Evolutionary conservation across 2,888 invertebrate genomes (phyloP).

Genomic region (Philopedon plagiatum): DNA sequence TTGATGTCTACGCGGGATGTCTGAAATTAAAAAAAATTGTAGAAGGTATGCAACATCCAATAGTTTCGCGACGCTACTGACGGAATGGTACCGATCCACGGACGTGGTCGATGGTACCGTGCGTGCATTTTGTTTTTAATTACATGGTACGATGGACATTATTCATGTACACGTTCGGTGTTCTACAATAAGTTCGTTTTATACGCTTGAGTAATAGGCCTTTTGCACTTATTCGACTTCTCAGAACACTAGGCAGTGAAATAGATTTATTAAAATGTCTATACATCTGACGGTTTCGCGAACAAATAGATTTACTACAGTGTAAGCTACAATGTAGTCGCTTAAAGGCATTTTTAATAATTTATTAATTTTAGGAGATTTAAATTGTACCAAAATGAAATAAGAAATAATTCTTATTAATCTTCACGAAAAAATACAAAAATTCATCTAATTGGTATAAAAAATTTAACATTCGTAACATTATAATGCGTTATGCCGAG

Average conservation of each 20-base stretch:
- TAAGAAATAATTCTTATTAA: too few species aligned
- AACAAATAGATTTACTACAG: constrained; percentile 41
- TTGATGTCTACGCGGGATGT: too few species aligned
- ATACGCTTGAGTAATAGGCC: constrained; percentile 50
- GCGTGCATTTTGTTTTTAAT: constrained; percentile 68
- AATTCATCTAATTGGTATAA: too few species aligned
- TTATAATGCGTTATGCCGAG: too few species aligned
- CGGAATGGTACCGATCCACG: constrained; percentile 47
- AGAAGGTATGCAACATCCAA: too few species aligned
- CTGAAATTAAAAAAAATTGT: too few species aligned
- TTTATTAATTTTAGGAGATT: background rate
- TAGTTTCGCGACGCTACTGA: constrained; percentile 26
- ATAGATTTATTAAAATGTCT: constrained; percentile 49
- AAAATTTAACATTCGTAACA: too few species aligned
- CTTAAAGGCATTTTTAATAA: too few species aligned
- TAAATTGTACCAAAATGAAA: too few species aligned
- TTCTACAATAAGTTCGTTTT: constrained; percentile 66
- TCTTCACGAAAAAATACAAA: too few species aligned
- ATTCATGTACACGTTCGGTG: constrained; percentile 67
- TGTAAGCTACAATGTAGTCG: constrained; percentile 37
- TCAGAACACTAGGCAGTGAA: constrained; percentile 54
- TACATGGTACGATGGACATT: constrained; percentile 67
- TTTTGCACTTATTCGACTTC: constrained; percentile 66
- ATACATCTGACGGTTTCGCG: constrained; percentile 16
- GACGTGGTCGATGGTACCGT: constrained; percentile 55